Percentiles rank a stretch among this genome's conserved stretches.
Evolutionary conservation across 2,113 vertebrate species (phyloP).

Genomic region (Dipodomys stephensi): DNA sequence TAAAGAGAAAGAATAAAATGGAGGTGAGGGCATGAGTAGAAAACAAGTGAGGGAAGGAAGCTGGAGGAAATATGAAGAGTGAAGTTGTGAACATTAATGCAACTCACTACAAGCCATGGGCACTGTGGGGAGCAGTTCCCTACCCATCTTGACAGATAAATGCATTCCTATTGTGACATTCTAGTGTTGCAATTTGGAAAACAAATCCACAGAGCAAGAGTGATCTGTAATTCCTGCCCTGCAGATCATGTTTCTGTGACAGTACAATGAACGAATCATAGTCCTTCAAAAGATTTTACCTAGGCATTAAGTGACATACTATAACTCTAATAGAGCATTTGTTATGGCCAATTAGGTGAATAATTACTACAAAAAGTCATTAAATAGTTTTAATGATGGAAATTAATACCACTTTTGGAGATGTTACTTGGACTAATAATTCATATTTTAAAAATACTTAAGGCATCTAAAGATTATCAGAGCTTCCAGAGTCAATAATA

Average conservation of each 20-base stretch:
- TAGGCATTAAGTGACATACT: constrained; percentile 37
- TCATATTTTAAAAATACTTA: constrained; percentile 50
- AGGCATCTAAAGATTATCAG: constrained; percentile 46
- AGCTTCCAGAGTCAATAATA: constrained; percentile 42
- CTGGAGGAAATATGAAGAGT: not conserved
- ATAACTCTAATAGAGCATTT: constrained; percentile 60
- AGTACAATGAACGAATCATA: not conserved
- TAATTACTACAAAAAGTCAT: constrained; percentile 77
- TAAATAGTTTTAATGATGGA: constrained; percentile 69
- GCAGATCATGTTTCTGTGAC: not conserved
- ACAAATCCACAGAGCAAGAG: constrained; percentile 7
- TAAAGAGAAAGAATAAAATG: not conserved
- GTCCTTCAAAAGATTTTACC: constrained; percentile 44
- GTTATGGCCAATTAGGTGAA: constrained; percentile 66
- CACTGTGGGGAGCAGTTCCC: not conserved
- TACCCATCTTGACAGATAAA: not conserved
- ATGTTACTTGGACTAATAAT: constrained; percentile 67
- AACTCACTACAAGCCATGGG: not conserved
- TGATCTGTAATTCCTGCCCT: not conserved
- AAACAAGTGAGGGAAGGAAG: not conserved
- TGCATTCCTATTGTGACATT: not conserved
- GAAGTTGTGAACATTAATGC: not conserved
- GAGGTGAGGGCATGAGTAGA: not conserved
- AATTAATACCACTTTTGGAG: constrained; percentile 52
- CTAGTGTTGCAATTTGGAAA: not conserved